A percentile compares a stretch with the other conserved stretches of the same genome.
Conservation (phyloP, 2,888 invertebrate genomes). For the Sinohyriopsis cumingii region DNA sequence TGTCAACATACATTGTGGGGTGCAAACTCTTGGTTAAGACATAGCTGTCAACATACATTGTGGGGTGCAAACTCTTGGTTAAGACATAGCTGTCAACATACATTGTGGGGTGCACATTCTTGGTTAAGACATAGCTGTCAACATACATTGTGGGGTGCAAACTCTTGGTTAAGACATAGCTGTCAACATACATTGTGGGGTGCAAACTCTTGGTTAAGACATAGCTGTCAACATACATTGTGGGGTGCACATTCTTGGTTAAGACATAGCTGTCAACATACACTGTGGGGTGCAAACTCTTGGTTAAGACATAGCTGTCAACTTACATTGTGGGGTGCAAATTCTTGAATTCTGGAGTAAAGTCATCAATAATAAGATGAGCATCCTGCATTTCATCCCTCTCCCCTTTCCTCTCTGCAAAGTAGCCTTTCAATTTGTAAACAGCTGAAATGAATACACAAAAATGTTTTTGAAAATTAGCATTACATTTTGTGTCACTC, state of each 20-base stretch:
- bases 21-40: constrained; percentile 41
- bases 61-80: constrained; percentile 51
- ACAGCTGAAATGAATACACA: constrained; percentile 31
- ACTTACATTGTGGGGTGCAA: constrained; percentile 68
- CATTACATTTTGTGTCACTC: too few species aligned
- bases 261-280: constrained; percentile 49
- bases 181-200: constrained; percentile 63
- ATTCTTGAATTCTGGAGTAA: constrained; percentile 51
- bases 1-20: constrained; percentile 63
- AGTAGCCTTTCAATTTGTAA: constrained; percentile 60
- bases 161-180: constrained; percentile 17
- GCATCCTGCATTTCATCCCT: constrained; percentile 75
- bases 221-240: constrained; percentile 60
- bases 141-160: constrained; percentile 68
- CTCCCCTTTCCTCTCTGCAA: constrained; percentile 72
- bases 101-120: constrained; percentile 62
- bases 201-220: constrained; percentile 41
- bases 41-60: constrained; percentile 60
- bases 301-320: constrained; percentile 1
- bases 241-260: constrained; percentile 51
- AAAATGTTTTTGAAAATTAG: too few species aligned
- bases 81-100: constrained; percentile 48
- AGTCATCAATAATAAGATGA: constrained; percentile 71
- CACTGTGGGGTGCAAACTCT: constrained; percentile 63
- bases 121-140: neutral